phyloP scores from a whole-genome alignment of 1,140 invertebrate genomes.

The Lordiphosa stackelbergi region DNA sequence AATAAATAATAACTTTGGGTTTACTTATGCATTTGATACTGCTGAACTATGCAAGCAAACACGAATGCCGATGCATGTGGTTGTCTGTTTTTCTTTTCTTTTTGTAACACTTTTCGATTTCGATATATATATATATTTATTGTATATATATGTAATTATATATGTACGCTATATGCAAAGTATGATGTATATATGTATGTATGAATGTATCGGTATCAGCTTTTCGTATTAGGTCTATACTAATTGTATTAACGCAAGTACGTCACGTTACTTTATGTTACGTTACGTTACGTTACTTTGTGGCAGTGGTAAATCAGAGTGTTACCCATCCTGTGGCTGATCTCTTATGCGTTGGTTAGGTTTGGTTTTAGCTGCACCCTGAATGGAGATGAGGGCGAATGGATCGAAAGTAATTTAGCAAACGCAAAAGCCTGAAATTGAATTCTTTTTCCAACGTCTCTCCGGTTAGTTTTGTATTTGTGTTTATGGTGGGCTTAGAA shows the following conservation, averaged over 20 bases:
- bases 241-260: slow-evolving; percentile 16
- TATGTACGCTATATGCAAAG: slow-evolving; percentile 25
- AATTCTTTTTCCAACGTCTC: slow-evolving; percentile 8
- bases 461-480: slow-evolving; percentile 10
- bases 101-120: slow-evolving; percentile 31
- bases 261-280: slow-evolving; percentile 35
- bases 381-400: too few species aligned
- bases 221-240: slow-evolving; percentile 43
- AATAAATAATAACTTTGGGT: slow-evolving; percentile 69
- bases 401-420: slow-evolving; percentile 8
- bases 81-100: slow-evolving; percentile 12
- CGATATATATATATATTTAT: slow-evolving; percentile 16
- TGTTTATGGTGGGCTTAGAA: slow-evolving; percentile 59
- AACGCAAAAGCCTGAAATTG: slow-evolving; percentile 19
- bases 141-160: slow-evolving; percentile 13
- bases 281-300: slow-evolving; percentile 41
- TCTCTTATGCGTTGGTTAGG: slow-evolving; percentile 22
- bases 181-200: slow-evolving; percentile 26
- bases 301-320: slow-evolving; percentile 77
- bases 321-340: slow-evolving; percentile 49
- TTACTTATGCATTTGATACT: slow-evolving; percentile 54
- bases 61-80: slow-evolving; percentile 19
- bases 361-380: slow-evolving; percentile 8
- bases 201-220: slow-evolving; percentile 18
- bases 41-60: slow-evolving; percentile 37